Base-by-base conservation (phyloP, 1,140 invertebrate genomes). In the Drosophila pruinosa region DNA sequence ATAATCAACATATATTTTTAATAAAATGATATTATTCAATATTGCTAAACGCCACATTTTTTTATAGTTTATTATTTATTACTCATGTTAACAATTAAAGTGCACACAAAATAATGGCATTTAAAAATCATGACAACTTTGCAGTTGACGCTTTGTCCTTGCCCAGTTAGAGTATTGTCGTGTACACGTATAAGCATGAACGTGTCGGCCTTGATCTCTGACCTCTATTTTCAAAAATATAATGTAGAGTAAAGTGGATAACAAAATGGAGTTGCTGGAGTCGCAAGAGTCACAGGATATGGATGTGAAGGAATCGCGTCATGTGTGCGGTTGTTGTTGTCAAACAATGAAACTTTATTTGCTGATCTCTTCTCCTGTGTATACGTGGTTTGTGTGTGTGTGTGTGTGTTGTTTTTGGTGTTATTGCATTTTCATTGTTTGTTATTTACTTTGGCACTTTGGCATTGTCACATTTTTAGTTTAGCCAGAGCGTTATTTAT, bases 371-470 rank as follows among this genome's bases (percentile, higher is more conserved):
- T 61, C 24, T 43, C 48, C 36, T 36, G 22, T 43, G 59, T 34
- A 26, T 45, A 5, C 12, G 26, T 39, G n/a, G 45, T 31, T 26
- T 70, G 21, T 53, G 38, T 15, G 17, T 62, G 26, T 50, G 38
- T 36, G 71, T 19, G 43, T 38, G 7, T 61, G 31, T 28, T 79
- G 38, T 58, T 71, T 24, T 63, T 85, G 64, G 72, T 85, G 69
- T 86, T 85, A 81, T 81, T 85, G 81, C 74, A 63, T 81, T 88
- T 86, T 88, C 82, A 81, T 88, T 86, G 81, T 86, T 88, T 86
- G 81, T 88, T 81, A 81, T 86, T 88, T 86, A 86, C 81, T 86
- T 88, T 86, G 81, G 74, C 82, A 86, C 82, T 86, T 86, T 85
- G 85, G 82, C 58, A 54, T 79, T 81, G 77, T 72, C 62, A 65